Conservation (phyloP, 2,113 vertebrate species). For the Asarcornis scutulata region DNA sequence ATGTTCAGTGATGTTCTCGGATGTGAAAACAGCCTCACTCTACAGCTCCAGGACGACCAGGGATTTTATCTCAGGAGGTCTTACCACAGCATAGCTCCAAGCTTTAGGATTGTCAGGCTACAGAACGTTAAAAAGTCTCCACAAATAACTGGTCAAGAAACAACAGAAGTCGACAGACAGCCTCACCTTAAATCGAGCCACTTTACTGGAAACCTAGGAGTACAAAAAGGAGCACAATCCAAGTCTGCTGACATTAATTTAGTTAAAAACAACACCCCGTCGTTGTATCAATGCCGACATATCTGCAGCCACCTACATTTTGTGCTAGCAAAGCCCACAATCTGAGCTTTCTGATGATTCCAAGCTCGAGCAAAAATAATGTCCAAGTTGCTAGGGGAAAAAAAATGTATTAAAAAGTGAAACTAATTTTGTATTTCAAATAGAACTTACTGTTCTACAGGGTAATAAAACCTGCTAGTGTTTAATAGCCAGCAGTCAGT, state of each 20-base stretch:
- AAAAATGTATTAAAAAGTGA: background rate
- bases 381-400: constrained; percentile 23
- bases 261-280: constrained; percentile 32
- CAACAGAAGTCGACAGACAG: background rate
- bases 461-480: background rate
- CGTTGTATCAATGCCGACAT: background rate
- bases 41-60: background rate
- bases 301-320: constrained; percentile 43
- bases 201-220: background rate
- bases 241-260: background rate
- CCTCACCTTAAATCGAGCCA: background rate
- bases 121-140: background rate
- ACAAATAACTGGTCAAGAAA: background rate
- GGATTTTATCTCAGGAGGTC: background rate
- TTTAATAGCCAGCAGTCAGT: background rate
- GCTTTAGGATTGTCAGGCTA: background rate
- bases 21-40: background rate
- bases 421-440: background rate
- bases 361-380: constrained; percentile 30
- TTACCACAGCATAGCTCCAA: background rate
- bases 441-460: background rate
- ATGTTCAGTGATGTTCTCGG: background rate
- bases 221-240: background rate
- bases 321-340: constrained; percentile 39
- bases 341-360: constrained; percentile 15